Evolutionary conservation across 23 tunicate species (phyloP).

Genomic region (Botrylloides violaceus): DNA sequence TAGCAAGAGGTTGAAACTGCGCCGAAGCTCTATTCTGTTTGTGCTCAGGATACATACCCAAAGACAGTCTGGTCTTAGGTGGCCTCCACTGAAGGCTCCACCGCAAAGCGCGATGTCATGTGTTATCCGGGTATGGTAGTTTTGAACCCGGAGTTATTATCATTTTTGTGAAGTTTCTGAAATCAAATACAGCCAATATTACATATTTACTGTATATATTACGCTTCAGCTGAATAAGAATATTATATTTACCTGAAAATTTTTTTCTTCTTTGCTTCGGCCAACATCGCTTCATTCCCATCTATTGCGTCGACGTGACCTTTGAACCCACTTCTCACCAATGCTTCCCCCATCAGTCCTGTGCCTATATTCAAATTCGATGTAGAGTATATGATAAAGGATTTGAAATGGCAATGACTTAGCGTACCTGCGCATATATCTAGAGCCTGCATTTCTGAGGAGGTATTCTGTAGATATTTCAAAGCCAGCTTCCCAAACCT

Average conservation of each 20-base stretch:
- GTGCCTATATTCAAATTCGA: background rate
- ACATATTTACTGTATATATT: no score
- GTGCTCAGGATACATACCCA: no score
- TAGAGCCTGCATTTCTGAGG: background rate
- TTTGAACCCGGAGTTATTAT: background rate
- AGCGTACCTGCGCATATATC: constrained; percentile 6
- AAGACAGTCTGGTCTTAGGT: background rate
- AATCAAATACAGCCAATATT: no score
- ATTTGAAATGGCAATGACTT: no score
- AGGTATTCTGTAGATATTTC: background rate
- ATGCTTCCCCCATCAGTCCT: background rate
- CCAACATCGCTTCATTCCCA: background rate
- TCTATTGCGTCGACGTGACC: background rate
- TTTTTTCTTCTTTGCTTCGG: background rate
- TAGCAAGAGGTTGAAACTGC: no score
- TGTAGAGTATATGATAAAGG: background rate
- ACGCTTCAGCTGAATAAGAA: no score
- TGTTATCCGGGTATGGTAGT: background rate
- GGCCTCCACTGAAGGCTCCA: constrained; percentile 4
- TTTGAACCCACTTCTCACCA: background rate
- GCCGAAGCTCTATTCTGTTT: no score
- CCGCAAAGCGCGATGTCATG: background rate
- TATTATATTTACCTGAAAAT: background rate
- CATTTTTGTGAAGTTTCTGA: background rate
- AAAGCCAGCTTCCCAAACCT: background rate